Evolutionary conservation across 2,888 invertebrate species (phyloP).

Genomic region (Allolobophora icterica): DNA sequence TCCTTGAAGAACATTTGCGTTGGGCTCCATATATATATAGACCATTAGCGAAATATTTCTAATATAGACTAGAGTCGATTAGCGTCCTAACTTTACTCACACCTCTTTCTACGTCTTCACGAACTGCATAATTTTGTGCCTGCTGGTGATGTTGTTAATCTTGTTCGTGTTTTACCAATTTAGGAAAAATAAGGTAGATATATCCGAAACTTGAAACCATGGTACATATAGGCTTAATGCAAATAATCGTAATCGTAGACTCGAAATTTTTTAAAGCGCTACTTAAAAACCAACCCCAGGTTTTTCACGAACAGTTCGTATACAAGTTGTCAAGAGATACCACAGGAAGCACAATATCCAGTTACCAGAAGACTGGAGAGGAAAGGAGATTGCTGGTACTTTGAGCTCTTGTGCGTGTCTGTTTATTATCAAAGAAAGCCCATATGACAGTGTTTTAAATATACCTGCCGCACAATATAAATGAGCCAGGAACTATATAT

Average conservation of each 20-base stretch:
- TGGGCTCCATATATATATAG: too few species aligned
- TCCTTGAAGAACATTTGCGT: too few species aligned
- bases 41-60: too few species aligned
- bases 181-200: neutral
- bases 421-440: neutral
- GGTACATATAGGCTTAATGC: too few species aligned
- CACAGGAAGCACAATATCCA: neutral
- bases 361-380: neutral
- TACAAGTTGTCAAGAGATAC: neutral
- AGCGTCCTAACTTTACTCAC: too few species aligned
- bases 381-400: too few species aligned
- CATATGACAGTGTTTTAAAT: neutral
- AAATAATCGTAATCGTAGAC: neutral
- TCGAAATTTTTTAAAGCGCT: neutral
- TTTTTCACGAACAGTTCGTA: neutral
- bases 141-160: too few species aligned
- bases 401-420: neutral
- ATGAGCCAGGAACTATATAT: neutral
- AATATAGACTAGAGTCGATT: too few species aligned
- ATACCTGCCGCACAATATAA: neutral
- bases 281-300: neutral
- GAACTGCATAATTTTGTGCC: too few species aligned
- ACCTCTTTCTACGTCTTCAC: too few species aligned
- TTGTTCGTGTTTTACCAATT: too few species aligned
- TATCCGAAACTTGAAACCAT: neutral